These are phyloP conservation scores for Tenrec ecaudatus DNA, from an alignment of 2,113 vertebrate species.

Conservation along the genomic window DNA sequence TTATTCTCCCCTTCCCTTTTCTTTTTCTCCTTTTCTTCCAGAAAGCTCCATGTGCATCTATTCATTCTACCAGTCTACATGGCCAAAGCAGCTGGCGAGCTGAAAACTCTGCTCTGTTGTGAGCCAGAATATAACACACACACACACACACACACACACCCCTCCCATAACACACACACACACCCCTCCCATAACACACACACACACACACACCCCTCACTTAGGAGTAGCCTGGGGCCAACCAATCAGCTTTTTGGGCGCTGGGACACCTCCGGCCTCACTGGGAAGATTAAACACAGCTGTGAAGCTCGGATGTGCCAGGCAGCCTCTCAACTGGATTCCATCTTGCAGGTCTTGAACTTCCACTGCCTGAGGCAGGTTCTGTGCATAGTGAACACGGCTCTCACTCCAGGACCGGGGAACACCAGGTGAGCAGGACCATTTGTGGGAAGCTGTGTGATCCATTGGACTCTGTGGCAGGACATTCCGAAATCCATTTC, in stretches of 20 bases:
- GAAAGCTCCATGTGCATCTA: background rate
- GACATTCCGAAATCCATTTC: slow-evolving; percentile 50
- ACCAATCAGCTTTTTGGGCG: slow-evolving; percentile 24
- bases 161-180: background rate
- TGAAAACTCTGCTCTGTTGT: background rate
- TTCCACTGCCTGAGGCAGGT: slow-evolving; percentile 60
- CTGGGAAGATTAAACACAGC: slow-evolving; percentile 56
- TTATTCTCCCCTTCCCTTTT: background rate
- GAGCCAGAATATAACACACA: background rate
- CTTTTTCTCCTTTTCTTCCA: background rate
- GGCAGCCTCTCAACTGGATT: background rate
- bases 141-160: background rate
- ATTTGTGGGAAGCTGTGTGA: too few species aligned
- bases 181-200: too few species aligned
- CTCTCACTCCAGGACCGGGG: too few species aligned
- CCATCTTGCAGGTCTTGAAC: slow-evolving; percentile 13
- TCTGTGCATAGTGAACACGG: slow-evolving; percentile 32
- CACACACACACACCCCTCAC: too few species aligned
- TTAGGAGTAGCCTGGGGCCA: slow-evolving; percentile 42
- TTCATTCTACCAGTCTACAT: background rate
- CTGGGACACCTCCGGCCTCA: slow-evolving; percentile 24
- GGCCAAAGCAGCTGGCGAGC: background rate
- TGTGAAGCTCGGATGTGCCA: background rate
- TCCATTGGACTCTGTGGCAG: background rate
- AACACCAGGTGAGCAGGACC: background rate